Percentiles rank a stretch among this genome's conserved stretches.
These are phyloP conservation scores for Ictalurus punctatus DNA, from an alignment of 2,113 vertebrate genomes.

Conservation along the genomic window DNA sequence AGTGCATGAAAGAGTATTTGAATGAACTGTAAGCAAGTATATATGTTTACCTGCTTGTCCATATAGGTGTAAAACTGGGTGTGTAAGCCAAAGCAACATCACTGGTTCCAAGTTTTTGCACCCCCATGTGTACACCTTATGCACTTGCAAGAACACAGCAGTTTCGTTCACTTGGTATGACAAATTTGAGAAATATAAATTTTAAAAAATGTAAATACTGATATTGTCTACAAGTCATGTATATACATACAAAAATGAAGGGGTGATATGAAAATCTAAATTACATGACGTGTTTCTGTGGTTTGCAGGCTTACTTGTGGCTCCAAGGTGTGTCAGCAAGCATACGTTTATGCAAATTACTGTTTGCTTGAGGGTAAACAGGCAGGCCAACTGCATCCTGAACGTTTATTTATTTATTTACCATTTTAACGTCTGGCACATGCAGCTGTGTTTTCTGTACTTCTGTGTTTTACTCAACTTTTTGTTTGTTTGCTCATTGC, in stretches of 20 bases:
- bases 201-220: not conserved
- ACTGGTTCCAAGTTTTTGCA: not conserved
- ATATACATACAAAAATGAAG: conserved; percentile 17
- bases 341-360: conserved; percentile 31
- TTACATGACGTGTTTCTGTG: not conserved
- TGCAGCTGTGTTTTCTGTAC: too few relatives aligned
- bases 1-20: not conserved
- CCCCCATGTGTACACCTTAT: not conserved
- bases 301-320: conserved; percentile 28
- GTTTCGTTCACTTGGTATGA: not conserved
- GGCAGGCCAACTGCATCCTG: not conserved
- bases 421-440: not conserved
- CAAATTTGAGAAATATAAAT: not conserved
- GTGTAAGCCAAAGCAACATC: not conserved
- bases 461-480: not conserved
- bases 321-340: conserved; percentile 40
- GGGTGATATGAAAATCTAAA: not conserved
- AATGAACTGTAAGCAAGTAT: not conserved
- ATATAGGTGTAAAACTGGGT: not conserved
- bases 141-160: not conserved
- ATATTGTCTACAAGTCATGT: not conserved
- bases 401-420: not conserved
- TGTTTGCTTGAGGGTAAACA: conserved; percentile 13
- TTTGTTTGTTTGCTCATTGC: not conserved
- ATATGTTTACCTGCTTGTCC: not conserved